Evolutionary conservation across 1,140 invertebrate species (phyloP).

Genomic region (Anoplophora glabripennis): DNA sequence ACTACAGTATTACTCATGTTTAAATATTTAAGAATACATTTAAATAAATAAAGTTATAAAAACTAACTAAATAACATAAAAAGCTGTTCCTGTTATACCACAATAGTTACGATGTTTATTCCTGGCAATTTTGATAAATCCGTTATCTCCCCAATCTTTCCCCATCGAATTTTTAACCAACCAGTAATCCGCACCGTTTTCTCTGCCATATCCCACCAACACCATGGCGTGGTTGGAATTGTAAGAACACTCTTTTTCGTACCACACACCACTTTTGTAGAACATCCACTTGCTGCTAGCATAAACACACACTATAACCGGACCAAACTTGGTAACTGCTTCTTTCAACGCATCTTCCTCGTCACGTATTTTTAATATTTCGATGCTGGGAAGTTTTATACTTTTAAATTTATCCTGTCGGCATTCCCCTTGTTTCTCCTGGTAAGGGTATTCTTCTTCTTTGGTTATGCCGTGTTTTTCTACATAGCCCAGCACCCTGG

Average conservation of each 20-base stretch:
- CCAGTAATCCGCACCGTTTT: slow-evolving; percentile 70
- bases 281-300: slow-evolving; percentile 65
- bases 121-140: slow-evolving; percentile 86
- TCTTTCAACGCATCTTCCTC: slow-evolving; percentile 65
- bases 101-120: slow-evolving; percentile 84
- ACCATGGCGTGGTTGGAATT: slow-evolving; percentile 86
- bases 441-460: slow-evolving; percentile 83
- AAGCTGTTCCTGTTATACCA: slow-evolving; percentile 60
- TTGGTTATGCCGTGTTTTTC: slow-evolving; percentile 87
- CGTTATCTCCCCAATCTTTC: slow-evolving; percentile 75
- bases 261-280: slow-evolving; percentile 30
- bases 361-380: slow-evolving; percentile 51
- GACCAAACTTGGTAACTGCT: slow-evolving; percentile 85
- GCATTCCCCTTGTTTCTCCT: slow-evolving; percentile 68
- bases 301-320: slow-evolving; percentile 86
- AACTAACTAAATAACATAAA: too few species aligned
- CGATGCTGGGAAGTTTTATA: background rate
- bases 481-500: slow-evolving; percentile 87
- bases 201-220: slow-evolving; percentile 78
- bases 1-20: too few species aligned
- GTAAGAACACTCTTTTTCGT: slow-evolving; percentile 44
- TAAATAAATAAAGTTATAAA: too few species aligned
- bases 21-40: too few species aligned
- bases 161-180: slow-evolving; percentile 86
- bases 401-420: background rate